Evolutionary conservation across 2,113 vertebrate genomes (phyloP).

Genomic region (Pardalotus punctatus): DNA sequence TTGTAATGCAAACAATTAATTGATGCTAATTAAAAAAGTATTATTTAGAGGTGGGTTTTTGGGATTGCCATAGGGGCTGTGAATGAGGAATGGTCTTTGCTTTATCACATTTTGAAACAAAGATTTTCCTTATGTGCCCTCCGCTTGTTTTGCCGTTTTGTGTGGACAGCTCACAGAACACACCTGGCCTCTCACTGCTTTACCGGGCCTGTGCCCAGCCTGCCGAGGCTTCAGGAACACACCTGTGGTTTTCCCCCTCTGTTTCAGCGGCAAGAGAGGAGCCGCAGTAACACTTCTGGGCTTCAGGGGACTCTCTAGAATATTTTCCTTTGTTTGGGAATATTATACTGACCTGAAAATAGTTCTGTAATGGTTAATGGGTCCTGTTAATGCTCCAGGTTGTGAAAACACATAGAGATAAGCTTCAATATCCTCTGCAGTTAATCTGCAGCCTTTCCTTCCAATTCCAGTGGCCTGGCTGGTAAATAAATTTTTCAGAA

Average conservation of each 20-base stretch:
- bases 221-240: background rate
- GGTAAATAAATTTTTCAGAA: conserved; percentile 89
- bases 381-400: conserved; percentile 91
- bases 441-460: conserved; percentile 86
- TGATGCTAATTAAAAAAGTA: background rate
- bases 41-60: background rate
- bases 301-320: background rate
- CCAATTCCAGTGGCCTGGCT: conserved; percentile 90
- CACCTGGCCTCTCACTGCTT: background rate
- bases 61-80: background rate
- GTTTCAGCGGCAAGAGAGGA: background rate
- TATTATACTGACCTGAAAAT: conserved; percentile 86
- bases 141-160: background rate
- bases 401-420: conserved; percentile 94
- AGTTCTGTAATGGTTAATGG: conserved; percentile 94
- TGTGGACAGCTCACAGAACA: background rate
- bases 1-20: background rate
- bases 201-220: background rate
- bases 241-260: background rate
- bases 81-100: background rate
- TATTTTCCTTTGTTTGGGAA: background rate
- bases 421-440: conserved; percentile 90
- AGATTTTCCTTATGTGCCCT: background rate
- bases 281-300: background rate
- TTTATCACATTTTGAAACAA: background rate